These are phyloP conservation scores for Episyrphus balteatus DNA, from an alignment of 1,140 invertebrate species.

Conservation along the genomic window DNA sequence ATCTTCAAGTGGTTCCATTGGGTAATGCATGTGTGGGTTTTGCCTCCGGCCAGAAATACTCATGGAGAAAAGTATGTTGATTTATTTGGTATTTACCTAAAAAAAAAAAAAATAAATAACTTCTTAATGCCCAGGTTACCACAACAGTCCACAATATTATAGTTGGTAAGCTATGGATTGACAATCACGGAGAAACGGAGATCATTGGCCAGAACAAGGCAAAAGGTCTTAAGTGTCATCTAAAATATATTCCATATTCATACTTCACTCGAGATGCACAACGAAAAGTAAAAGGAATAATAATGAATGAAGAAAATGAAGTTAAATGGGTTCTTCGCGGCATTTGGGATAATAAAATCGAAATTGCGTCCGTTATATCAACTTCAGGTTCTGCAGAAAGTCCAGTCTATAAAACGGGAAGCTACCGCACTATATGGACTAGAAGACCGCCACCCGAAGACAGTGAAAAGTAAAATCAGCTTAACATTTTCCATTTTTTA, in stretches of 20 bases:
- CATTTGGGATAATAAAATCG: constrained; percentile 91
- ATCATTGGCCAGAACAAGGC: constrained; percentile 73
- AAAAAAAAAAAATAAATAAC: neutral
- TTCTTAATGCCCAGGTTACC: constrained; percentile 52
- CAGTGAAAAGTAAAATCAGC: constrained; percentile 37
- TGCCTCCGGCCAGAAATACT: constrained; percentile 74
- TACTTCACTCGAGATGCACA: constrained; percentile 95
- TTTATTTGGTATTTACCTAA: too few species aligned
- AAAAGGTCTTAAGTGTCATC: constrained; percentile 82
- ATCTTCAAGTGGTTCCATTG: constrained; percentile 84
- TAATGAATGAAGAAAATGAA: constrained; percentile 54
- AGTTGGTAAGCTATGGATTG: constrained; percentile 98
- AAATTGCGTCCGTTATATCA: constrained; percentile 81
- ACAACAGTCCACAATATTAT: constrained; percentile 99
- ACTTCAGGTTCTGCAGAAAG: constrained; percentile 58
- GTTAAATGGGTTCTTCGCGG: constrained; percentile 70
- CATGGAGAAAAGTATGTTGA: constrained; percentile 72
- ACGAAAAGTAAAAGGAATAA: constrained; percentile 71
- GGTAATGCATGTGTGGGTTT: constrained; percentile 79
- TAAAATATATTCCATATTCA: constrained; percentile 95
- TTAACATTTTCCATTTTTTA: too few species aligned
- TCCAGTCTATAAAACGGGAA: constrained; percentile 84
- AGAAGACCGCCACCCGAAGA: constrained; percentile 63
- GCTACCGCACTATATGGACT: constrained; percentile 76
- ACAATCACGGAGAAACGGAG: constrained; percentile 98